These are phyloP conservation scores for Euphonia xanthogaster DNA, from an alignment of 2,797 vertebrate genomes.

Conservation along the genomic window DNA sequence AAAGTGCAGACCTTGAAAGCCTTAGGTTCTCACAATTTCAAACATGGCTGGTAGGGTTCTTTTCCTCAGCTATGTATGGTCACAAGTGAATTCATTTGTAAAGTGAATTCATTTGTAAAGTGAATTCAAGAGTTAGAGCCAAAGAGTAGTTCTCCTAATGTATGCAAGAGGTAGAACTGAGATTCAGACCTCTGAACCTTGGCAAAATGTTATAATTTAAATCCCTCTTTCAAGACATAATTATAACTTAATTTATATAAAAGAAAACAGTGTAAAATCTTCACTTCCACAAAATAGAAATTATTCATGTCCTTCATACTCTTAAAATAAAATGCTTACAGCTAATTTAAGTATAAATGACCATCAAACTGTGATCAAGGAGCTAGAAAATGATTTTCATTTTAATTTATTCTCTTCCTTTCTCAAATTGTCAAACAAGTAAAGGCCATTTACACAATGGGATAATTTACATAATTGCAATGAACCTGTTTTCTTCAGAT, in stretches of 20 bases:
- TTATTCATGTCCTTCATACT: background rate
- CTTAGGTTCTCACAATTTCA: background rate
- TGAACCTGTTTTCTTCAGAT: background rate
- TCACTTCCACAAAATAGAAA: background rate
- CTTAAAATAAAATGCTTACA: constrained; percentile 13
- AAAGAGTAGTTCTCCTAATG: background rate
- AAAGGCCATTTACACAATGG: background rate
- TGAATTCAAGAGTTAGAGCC: background rate
- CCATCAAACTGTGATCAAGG: constrained; percentile 8
- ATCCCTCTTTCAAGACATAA: background rate
- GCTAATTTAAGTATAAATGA: background rate
- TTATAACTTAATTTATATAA: background rate
- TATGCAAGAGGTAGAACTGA: background rate
- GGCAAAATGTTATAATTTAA: background rate
- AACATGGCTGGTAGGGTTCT: background rate
- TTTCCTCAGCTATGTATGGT: background rate
- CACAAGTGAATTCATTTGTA: background rate
- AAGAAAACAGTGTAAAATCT: background rate
- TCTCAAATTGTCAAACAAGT: constrained; percentile 2
- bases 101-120: background rate
- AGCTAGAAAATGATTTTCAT: constrained; percentile 3
- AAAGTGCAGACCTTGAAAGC: background rate
- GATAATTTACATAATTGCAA: background rate
- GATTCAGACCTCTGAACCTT: background rate
- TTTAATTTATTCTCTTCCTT: constrained; percentile 43